A percentile compares a stretch with the other conserved stretches of the same genome.
These are phyloP conservation scores for Tipula unca DNA, from an alignment of 2,888 invertebrate genomes.

Conservation along the genomic window DNA sequence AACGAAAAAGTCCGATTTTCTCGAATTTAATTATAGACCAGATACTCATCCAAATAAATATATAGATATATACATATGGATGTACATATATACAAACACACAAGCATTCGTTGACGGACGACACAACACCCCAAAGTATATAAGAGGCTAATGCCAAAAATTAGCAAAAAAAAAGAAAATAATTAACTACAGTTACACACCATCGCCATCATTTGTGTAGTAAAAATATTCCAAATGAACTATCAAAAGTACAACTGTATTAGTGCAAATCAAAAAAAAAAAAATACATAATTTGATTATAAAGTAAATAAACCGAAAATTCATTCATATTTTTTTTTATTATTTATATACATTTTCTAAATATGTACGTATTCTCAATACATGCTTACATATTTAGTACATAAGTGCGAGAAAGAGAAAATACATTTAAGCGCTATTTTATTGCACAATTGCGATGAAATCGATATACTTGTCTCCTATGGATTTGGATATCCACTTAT, in stretches of 20 bases:
- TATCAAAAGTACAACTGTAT: background rate
- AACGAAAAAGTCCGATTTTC: background rate
- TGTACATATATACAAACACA: no score
- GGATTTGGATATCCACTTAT: background rate
- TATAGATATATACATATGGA: no score
- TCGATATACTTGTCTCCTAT: background rate
- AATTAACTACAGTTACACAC: background rate
- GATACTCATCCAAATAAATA: background rate
- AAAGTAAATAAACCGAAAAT: constrained; percentile 14
- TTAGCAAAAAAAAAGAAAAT: background rate
- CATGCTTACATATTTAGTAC: background rate
- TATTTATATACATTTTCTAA: background rate
- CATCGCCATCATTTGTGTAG: background rate
- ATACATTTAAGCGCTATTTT: background rate
- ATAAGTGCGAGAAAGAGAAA: background rate
- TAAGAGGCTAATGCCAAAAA: background rate
- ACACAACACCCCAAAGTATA: background rate
- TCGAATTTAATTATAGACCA: background rate
- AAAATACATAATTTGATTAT: background rate
- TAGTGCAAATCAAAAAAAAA: background rate
- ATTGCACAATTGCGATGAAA: background rate
- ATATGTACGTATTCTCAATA: background rate
- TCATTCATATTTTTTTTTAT: background rate
- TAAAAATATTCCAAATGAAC: background rate
- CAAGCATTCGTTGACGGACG: background rate